A percentile compares a stretch with the other conserved stretches of the same genome.
Conservation (phyloP, 2,797 vertebrate species). For the Aeoliscus strigatus region DNA sequence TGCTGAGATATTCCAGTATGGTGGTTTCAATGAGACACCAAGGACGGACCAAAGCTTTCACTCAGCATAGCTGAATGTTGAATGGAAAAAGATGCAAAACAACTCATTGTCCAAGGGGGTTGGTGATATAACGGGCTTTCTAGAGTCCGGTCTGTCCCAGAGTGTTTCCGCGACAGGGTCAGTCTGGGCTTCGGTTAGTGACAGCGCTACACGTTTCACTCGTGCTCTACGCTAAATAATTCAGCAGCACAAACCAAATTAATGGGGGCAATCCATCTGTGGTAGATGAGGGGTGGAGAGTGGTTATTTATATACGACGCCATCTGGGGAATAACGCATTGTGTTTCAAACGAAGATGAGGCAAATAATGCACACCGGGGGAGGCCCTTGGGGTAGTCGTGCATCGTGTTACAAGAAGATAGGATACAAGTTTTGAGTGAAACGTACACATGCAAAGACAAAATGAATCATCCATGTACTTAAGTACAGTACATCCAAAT, state of each 20-base stretch:
- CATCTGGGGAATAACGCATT: conserved; percentile 34
- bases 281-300: conserved; percentile 52
- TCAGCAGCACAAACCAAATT: conserved; percentile 67
- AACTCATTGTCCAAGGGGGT: conserved; percentile 14
- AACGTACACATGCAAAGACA: no score
- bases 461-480: no score
- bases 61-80: conserved; percentile 8
- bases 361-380: no score
- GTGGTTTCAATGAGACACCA: conserved; percentile 25
- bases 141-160: conserved; percentile 20
- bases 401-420: no score
- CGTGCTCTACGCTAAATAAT: conserved; percentile 70
- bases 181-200: conserved; percentile 51
- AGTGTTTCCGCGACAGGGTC: conserved; percentile 42
- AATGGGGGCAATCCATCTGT: conserved; percentile 60
- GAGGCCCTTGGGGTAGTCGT: no score
- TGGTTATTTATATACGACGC: conserved; percentile 67
- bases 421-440: no score
- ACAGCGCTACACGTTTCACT: conserved; percentile 70
- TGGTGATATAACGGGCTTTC: conserved; percentile 25
- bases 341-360: conserved; percentile 58
- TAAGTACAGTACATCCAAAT: no score
- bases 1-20: conserved; percentile 34
- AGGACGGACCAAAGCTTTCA: conserved; percentile 26
- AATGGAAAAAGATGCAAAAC: conserved; percentile 14